Evolutionary conservation across 2,888 invertebrate species (phyloP), one percentile per base, ranked within the genome.

Genomic region (Macrophya annulata): DNA sequence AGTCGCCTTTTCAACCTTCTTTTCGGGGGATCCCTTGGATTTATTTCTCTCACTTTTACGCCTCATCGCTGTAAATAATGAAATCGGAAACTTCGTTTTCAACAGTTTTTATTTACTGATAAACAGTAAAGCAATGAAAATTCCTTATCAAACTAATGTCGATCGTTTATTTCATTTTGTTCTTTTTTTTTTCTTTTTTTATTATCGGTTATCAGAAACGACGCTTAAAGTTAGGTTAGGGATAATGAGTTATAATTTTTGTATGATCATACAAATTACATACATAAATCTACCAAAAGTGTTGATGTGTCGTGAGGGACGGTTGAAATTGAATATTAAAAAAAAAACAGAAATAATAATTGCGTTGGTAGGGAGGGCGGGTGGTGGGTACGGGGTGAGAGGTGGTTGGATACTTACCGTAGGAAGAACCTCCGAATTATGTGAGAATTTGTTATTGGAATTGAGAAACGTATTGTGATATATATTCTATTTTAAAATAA

Each of bases 1-100:
- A 88, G 94, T 95, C 81, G 93, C 92, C 89, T 95, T 95, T 86
- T 95, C 95, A 59, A 94, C 89, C 88, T 95, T 95, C 91, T 95
- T 96, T 87, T 96, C 96, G 68, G 96, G 96, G 76, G 96, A 95
- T 90, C 95, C 93, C 92, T 96, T 96, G 9, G 95, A 93, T 92
- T 96, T 96, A 92, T 96, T 96, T 91, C 95, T 95, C 92, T 95
- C 96, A 94, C 95, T 97, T 94, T 97, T 97, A 89, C 97, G 96
- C 93, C 97, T 96, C 97, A 97, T 97, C 88, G 90, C 92, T 92
- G 48, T 40, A 87, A 40, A 1, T 31, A 31, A 15, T 68, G 10
- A 68, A 68, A n/a, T 65, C 25, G 25, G 21, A 9, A 31, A 31
- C 3, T 31, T 31, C 31, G n/a, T 25, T 25, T 62, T 62, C 21